Base-by-base conservation (phyloP, 1,140 invertebrate genomes). In the Physella acuta region DNA sequence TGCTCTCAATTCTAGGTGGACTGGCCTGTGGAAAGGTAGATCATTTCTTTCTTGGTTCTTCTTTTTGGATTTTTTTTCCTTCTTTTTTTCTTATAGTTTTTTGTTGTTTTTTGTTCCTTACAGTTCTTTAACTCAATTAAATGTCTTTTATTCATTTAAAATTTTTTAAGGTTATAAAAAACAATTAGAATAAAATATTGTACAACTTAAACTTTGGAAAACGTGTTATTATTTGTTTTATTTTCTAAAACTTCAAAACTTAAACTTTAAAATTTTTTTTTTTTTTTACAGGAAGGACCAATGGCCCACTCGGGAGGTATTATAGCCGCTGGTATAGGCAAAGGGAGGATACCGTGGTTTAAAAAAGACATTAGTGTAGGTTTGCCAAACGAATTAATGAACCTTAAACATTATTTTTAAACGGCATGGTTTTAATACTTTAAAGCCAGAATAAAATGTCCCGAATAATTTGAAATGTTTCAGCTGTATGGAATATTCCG, bases 251-350 rank as follows among this genome's bases (percentile, higher is more conserved):
- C n/a, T n/a, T n/a, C n/a, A n/a, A n/a, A n/a, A n/a, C n/a, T n/a
- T n/a, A n/a, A n/a, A n/a, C n/a, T n/a, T n/a, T n/a, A n/a, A n/a
- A n/a, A n/a, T n/a, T n/a, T 11, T 44, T 44, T 44, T 44, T 44
- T 53, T 17, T 17, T 33, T 30, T 34, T 64, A 0, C 79, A 97
- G 92, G 97, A 99, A 93, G 97, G 97, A 24, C 97, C 97, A 16
- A 99, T 99, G 97, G 98, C 99, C 79, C 98, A 99, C 87, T 93
- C 94, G 44, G 98, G 97, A 5, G 92, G 96, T 14, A 94, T 98
- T 16, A 92, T 99, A 0, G 97, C 95, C 11, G 97, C 97, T 49
- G 97, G 97, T 24, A 92, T 99, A 72, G 98, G 94, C 0, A 96
- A 99, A 86, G 97, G 97, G 33, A 96, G 97, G 58, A 77, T 82